Evolutionary conservation across 2,797 vertebrate genomes (phyloP).

Genomic region (Cirrhinus molitorella): DNA sequence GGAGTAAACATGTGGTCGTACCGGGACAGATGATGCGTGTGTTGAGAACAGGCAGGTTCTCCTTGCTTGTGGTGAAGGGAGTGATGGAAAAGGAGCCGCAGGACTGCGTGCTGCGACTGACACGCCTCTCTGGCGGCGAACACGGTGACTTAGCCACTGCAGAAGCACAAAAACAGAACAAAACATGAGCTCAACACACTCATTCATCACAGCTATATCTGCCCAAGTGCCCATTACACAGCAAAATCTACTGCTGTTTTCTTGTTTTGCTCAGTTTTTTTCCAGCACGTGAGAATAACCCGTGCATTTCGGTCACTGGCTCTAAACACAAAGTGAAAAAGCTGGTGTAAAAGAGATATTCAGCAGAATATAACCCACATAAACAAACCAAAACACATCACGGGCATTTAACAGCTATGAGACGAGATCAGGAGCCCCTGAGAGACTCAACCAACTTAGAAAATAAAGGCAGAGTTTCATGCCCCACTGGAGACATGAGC

Average conservation of each 20-base stretch:
- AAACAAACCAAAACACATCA: constrained; percentile 19
- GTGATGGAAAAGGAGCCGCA: constrained; percentile 89
- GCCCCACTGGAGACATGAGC: constrained; percentile 35
- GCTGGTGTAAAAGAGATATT: constrained; percentile 18
- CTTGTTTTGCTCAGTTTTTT: neutral
- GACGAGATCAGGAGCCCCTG: constrained; percentile 41
- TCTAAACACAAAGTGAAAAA: neutral
- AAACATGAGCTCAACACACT: constrained; percentile 11
- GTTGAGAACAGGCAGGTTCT: constrained; percentile 97
- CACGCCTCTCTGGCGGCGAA: constrained; percentile 86
- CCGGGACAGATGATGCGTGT: constrained; percentile 98
- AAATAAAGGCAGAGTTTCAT: constrained; percentile 51
- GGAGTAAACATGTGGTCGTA: constrained; percentile 64
- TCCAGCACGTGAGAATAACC: neutral
- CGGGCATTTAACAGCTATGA: constrained; percentile 42
- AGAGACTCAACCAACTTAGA: constrained; percentile 46
- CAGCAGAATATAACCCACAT: neutral
- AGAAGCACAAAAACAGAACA: constrained; percentile 50
- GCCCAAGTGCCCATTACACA: neutral
- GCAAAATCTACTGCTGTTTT: neutral
- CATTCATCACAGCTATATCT: neutral
- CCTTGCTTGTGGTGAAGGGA: constrained; percentile 89
- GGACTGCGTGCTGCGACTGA: constrained; percentile 85
- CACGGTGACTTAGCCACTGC: constrained; percentile 83
- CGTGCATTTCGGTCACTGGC: neutral